Percentiles rank a stretch among this genome's conserved stretches.
Conservation (phyloP, 2,797 vertebrate species). For the Sandelia bainsii region DNA sequence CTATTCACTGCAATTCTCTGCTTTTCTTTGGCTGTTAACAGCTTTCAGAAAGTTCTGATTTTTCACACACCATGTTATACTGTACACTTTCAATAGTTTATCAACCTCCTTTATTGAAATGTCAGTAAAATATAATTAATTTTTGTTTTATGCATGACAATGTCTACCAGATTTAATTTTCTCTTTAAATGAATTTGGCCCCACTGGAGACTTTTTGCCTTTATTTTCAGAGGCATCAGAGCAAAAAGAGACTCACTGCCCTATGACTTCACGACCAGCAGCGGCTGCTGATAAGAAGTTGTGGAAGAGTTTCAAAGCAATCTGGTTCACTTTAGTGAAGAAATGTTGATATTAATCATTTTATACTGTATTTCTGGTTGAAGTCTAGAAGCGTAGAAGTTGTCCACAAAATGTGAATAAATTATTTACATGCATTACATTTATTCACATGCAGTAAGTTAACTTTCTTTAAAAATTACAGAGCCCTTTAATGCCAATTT, state of each 20-base stretch:
- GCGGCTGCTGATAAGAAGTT: conserved; percentile 26
- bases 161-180: conserved; percentile 33
- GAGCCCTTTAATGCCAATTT: conserved; percentile 5
- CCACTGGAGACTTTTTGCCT: conserved; percentile 26
- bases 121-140: conserved; percentile 26
- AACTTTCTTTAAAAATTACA: not conserved
- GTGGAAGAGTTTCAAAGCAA: not conserved
- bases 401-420: conserved; percentile 20
- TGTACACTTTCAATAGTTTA: not conserved
- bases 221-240: conserved; percentile 34
- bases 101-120: conserved; percentile 19
- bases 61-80: no score
- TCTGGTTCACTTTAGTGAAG: conserved; percentile 15
- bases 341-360: conserved; percentile 13
- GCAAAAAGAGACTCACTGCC: conserved; percentile 10
- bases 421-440: no score
- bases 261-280: not conserved
- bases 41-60: conserved; percentile 2
- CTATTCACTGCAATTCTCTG: conserved; percentile 3
- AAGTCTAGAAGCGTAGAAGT: not conserved
- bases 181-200: conserved; percentile 31
- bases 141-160: conserved; percentile 21
- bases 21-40: not conserved
- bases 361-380: conserved; percentile 2
- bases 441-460: no score